phyloP scores from a whole-genome alignment of 92 coral and sea anemone species.

The Diadumene lineata region DNA sequence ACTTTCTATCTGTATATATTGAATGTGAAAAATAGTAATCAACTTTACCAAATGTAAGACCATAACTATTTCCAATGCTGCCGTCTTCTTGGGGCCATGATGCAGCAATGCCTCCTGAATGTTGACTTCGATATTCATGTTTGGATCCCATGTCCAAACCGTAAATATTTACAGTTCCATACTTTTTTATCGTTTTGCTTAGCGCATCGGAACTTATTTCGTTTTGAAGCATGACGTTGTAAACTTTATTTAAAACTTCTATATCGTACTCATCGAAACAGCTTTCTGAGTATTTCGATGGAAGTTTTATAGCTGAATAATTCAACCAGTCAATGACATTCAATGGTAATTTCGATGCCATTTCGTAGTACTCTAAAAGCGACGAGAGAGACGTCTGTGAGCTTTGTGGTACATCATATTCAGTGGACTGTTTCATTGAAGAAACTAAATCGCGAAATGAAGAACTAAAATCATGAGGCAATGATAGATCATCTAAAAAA shows the following conservation, averaged over 20 bases:
- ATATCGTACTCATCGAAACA: conserved; percentile 9
- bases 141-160: conserved; percentile 11
- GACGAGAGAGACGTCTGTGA: background rate
- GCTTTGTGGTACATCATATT: background rate
- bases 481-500: conserved; percentile 13
- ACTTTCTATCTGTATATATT: conserved; percentile 23
- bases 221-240: background rate
- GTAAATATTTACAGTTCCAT: conserved; percentile 1
- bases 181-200: conserved; percentile 16
- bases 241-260: conserved; percentile 5
- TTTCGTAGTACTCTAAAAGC: conserved; percentile 10
- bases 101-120: conserved; percentile 29
- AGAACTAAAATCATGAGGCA: conserved; percentile 37
- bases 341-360: conserved; percentile 13
- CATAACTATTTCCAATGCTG: background rate
- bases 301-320: background rate
- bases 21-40: conserved; percentile 46
- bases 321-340: conserved; percentile 1
- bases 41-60: conserved; percentile 23
- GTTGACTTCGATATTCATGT: conserved; percentile 17
- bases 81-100: conserved; percentile 56
- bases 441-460: conserved; percentile 24
- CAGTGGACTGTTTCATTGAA: background rate
- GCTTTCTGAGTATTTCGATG: background rate
- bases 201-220: background rate